Base-by-base conservation (phyloP, 2,888 invertebrate species). In the Ischnura elegans region DNA sequence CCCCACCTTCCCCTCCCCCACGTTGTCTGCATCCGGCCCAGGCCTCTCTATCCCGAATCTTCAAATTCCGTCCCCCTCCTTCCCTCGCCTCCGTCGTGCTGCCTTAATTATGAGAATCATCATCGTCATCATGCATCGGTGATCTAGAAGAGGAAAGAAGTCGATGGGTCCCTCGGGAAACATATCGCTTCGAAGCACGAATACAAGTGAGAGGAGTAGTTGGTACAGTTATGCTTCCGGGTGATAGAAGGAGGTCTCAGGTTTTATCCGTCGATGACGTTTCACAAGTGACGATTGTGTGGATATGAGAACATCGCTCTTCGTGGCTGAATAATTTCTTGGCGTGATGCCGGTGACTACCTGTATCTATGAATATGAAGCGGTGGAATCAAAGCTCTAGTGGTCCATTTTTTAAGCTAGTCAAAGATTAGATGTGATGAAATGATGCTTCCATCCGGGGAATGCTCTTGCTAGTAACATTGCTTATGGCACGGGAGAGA, bases 121-220 rank as follows among this genome's bases (percentile, higher is more conserved):
- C 10, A 36, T 16, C 61, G 36, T 76, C 66, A 66, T 66, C 29
- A 36, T 29, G 76, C 76, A 29, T 36, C 76, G 25, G 76, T 13
- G 29, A 76, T 76, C 76, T 76, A 76, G 76, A 76, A 76, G 76
- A 76, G 76, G 76, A 76, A 76, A 76, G 76, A 76, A 76, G 6
- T 36, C 76, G 36, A 76, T 76, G 76, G 76, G 76, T 76, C 76
- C 36, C 36, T 36, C 3, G 76, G 76, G 76, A 76, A 76, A 76
- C 76, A 36, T 8, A 61, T 76, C 25, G 76, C 76, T 76, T 76
- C 13, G 29, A 36, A 76, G 2, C n/a, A 76, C 76, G 76, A 76
- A 76, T 76, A 36, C 10, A 76, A 76, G 76, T 76, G 29, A 36
- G 76, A 36, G 36, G 36, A 76, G n/a, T n/a, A n/a, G n/a, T n/a